Evolutionary conservation across 2,113 vertebrate genomes (phyloP), one percentile per base, ranked within the genome.

Genomic region (Amazona guildingii): DNA sequence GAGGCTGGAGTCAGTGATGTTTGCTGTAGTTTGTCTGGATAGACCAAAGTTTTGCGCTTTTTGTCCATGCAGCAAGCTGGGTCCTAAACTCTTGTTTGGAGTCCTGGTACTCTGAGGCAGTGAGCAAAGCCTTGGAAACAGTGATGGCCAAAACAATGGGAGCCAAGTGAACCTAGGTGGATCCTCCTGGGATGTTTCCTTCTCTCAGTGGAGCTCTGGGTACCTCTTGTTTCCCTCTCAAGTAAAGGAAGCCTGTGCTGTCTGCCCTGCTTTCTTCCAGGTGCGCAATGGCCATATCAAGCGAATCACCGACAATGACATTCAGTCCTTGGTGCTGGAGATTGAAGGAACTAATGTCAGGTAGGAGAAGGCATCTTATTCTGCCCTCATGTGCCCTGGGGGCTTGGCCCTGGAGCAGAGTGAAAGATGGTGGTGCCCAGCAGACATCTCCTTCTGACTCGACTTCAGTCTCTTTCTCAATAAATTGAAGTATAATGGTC

Each of bases 241-340:
- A 33, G 46, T 94, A 39, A 94, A 0, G 57, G 57, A 59, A 35
- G 0, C 7, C 39, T 57, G 81, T 79, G 83, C 95, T 92, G 48
- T 54, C 69, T 95, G 66, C 18, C 48, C 77, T 31, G 0, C 52
- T 82, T 69, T 81, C 64, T 74, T 70, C 43, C 80, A 99, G 99
- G 99, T 99, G 62, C 98, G 99, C 83, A 99, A 99, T 55, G 99
- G 99, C 37, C 99, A 99, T 94, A 99, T 99, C 92, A 99, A 99
- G 94, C 97, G 99, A 89, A 98, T 99, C 88, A 98, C 98, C 1
- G 99, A 99, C 97, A 99, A 99, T 25, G 99, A 99, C 95, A 99
- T 99, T 85, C 99, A 99, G 97, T 99, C 99, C 1, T 91, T 98
- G 93, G 99, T 99, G 94, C 96, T 99, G 96, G 99, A 99, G 96